phyloP scores from a whole-genome alignment of 2,113 vertebrate genomes.

The Alligator mississippiensis region DNA sequence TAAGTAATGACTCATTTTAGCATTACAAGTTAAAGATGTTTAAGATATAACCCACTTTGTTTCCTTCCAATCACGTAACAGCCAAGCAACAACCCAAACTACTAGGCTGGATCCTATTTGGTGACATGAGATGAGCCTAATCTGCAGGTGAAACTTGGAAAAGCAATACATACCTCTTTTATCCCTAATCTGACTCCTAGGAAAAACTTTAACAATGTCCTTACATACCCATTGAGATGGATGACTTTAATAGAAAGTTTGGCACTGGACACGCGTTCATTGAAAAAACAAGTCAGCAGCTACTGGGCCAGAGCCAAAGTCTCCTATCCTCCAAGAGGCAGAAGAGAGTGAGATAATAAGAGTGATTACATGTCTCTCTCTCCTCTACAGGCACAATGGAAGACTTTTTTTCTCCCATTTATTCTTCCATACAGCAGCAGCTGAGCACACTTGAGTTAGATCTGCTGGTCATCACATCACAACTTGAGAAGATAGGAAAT shows the following conservation, averaged over 20 bases:
- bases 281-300: not conserved
- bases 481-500: not conserved
- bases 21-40: not conserved
- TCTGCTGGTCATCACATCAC: not conserved
- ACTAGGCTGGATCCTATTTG: not conserved
- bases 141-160: not conserved
- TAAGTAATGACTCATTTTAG: not conserved
- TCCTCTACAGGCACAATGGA: not conserved
- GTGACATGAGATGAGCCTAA: not conserved
- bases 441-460: not conserved
- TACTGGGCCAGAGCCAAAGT: not conserved
- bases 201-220: not conserved
- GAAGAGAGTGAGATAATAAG: not conserved
- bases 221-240: not conserved
- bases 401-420: not conserved
- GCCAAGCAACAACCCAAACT: not conserved
- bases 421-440: not conserved
- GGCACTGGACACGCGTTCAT: rapidly evolving
- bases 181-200: not conserved
- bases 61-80: not conserved
- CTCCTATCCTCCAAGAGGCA: not conserved
- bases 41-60: not conserved
- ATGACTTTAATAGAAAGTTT: not conserved
- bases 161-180: not conserved
- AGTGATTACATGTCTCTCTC: not conserved